These are phyloP conservation scores for Portevinia maculata DNA, from an alignment of 2,888 invertebrate genomes.

Conservation along the genomic window DNA sequence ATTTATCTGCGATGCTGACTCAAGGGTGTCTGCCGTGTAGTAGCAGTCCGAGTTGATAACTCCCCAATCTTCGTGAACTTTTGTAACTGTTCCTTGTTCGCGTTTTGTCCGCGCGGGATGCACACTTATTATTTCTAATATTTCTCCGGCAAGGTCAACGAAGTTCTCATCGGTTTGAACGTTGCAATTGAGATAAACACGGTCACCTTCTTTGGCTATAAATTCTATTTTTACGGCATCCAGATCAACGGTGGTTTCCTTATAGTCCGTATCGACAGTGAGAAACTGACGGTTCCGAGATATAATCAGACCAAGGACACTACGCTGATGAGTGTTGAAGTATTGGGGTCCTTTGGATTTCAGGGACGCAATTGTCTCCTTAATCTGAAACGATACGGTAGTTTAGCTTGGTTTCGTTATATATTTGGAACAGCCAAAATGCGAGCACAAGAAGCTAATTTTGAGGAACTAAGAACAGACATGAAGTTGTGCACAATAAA, in stretches of 20 bases:
- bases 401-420: neutral
- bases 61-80: slow-evolving; percentile 83
- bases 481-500: no score
- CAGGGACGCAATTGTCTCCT: slow-evolving; percentile 75
- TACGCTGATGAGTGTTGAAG: slow-evolving; percentile 79
- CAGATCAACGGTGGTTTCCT: slow-evolving; percentile 84
- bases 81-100: slow-evolving; percentile 82
- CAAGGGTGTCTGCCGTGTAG: slow-evolving; percentile 85
- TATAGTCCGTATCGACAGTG: slow-evolving; percentile 83
- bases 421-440: no score
- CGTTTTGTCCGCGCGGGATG: slow-evolving; percentile 85
- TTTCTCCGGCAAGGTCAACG: slow-evolving; percentile 83
- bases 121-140: slow-evolving; percentile 86
- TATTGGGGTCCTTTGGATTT: slow-evolving; percentile 76
- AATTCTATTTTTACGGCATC: slow-evolving; percentile 86
- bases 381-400: slow-evolving; percentile 76
- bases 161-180: slow-evolving; percentile 86
- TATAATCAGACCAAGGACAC: slow-evolving; percentile 77
- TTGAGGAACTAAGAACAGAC: no score
- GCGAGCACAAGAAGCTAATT: no score
- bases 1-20: slow-evolving; percentile 84
- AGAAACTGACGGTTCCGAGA: slow-evolving; percentile 77
- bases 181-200: slow-evolving; percentile 86
- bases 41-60: slow-evolving; percentile 85
- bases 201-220: slow-evolving; percentile 88